These are phyloP conservation scores for Drosophila asahinai DNA, from an alignment of 1,140 invertebrate species.

Conservation along the genomic window DNA sequence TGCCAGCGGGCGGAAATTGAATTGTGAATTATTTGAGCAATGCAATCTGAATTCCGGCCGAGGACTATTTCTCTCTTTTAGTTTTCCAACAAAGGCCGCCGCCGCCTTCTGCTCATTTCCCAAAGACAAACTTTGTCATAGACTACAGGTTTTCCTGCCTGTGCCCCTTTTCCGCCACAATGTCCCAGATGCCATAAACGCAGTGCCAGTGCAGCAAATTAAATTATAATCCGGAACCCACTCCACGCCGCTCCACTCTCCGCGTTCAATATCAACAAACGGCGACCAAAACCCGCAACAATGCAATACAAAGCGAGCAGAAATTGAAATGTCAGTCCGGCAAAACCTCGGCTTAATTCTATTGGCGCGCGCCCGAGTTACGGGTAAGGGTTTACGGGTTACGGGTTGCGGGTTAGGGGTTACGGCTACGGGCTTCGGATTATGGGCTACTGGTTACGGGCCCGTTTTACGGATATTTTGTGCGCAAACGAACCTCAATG, in stretches of 20 bases:
- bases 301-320: slow-evolving; percentile 53
- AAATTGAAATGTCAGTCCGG: slow-evolving; percentile 64
- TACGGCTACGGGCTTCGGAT: slow-evolving; percentile 16
- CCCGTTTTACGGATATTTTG: slow-evolving; percentile 27
- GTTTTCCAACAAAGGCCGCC: slow-evolving; percentile 45
- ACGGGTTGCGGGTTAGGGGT: slow-evolving; percentile 12
- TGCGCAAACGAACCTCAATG: slow-evolving; percentile 29
- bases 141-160: slow-evolving; percentile 3
- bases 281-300: slow-evolving; percentile 44
- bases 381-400: slow-evolving; percentile 8
- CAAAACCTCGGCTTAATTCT: slow-evolving; percentile 64
- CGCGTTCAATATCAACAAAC: slow-evolving; percentile 39
- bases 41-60: slow-evolving; percentile 67
- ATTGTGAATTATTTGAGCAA: slow-evolving; percentile 79
- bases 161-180: slow-evolving; percentile 13
- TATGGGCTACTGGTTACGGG: slow-evolving; percentile 20
- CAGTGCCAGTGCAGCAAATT: slow-evolving; percentile 59
- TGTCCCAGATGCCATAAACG: slow-evolving; percentile 44
- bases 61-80: slow-evolving; percentile 40
- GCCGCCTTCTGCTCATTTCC: slow-evolving; percentile 44
- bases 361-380: slow-evolving; percentile 32
- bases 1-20: slow-evolving; percentile 73
- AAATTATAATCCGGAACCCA: slow-evolving; percentile 56
- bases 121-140: slow-evolving; percentile 60
- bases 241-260: neutral